A percentile compares a stretch with the other conserved stretches of the same genome.
phyloP scores from a whole-genome alignment of 2,888 invertebrate species.

The Macroteleia sp. region DNA sequence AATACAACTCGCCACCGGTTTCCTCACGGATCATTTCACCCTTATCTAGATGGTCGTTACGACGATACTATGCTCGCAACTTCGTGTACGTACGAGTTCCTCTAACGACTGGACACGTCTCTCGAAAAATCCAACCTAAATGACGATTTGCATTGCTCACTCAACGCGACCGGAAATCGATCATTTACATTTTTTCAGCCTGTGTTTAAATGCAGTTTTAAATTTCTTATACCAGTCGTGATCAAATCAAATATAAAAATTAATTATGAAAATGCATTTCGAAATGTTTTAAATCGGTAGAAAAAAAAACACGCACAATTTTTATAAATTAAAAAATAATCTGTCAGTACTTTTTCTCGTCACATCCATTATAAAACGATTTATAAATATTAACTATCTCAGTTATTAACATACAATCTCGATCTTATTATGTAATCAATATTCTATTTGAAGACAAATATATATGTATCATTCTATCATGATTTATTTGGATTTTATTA shows the following conservation, averaged over 20 bases:
- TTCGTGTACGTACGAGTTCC: conserved; percentile 56
- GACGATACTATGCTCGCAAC: conserved; percentile 71
- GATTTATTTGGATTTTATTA: conserved; percentile 56
- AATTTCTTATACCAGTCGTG: no score
- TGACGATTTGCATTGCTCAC: conserved; percentile 50
- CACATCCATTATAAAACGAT: conserved; percentile 21
- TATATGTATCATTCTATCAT: conserved; percentile 21
- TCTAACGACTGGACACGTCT: conserved; percentile 66
- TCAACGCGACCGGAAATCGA: conserved; percentile 14
- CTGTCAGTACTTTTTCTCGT: conserved; percentile 5
- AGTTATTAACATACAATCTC: background rate
- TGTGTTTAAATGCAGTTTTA: no score
- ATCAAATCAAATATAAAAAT: no score
- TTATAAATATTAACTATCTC: conserved; percentile 23
- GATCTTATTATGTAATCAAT: conserved; percentile 21
- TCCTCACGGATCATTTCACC: conserved; percentile 78
- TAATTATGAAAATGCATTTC: no score
- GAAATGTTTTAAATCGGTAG: no score
- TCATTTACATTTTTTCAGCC: conserved; percentile 2
- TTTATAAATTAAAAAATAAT: conserved; percentile 10
- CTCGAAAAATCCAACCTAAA: conserved; percentile 56
- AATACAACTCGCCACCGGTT: conserved; percentile 77
- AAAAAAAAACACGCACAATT: background rate
- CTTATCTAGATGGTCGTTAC: conserved; percentile 80
- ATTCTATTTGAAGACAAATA: conserved; percentile 21